Conservation (phyloP, 53 echinoderm and acorn worm genomes). For the Echinometra lucunter region DNA sequence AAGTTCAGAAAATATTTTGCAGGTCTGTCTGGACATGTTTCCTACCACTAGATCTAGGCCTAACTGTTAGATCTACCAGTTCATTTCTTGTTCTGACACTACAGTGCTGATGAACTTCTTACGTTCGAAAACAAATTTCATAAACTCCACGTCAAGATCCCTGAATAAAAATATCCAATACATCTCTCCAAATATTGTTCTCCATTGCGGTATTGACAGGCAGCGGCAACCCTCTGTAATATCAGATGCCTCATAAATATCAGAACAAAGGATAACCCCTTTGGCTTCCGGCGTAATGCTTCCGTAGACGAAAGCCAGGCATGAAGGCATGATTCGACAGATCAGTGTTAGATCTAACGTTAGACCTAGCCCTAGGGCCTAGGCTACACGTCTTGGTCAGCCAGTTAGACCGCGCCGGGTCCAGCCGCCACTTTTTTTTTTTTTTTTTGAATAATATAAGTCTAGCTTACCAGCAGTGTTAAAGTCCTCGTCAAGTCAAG, state of each 20-base stretch:
- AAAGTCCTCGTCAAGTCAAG: conserved; percentile 28
- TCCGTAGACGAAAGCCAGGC: conserved; percentile 10
- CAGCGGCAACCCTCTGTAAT: conserved; percentile 49
- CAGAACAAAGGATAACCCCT: too few relatives aligned
- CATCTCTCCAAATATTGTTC: conserved; percentile 45
- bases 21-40: conserved; percentile 28
- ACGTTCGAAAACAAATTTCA: conserved; percentile 50
- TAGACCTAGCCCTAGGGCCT: conserved; percentile 10
- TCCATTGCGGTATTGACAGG: conserved; percentile 53
- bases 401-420: conserved; percentile 28
- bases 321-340: conserved; percentile 28
- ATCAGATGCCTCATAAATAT: conserved; percentile 30
- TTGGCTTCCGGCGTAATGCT: conserved; percentile 16
- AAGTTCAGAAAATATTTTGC: conserved; percentile 23
- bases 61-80: conserved; percentile 44
- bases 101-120: conserved; percentile 57
- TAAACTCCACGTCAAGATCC: conserved; percentile 51
- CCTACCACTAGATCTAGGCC: conserved; percentile 24
- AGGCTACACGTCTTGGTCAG: conserved; percentile 11
- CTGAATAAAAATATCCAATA: conserved; percentile 57
- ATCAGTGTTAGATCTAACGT: conserved; percentile 20
- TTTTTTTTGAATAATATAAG: background rate
- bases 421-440: conserved; percentile 4
- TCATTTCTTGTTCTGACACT: conserved; percentile 50
- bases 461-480: conserved; percentile 8